These are phyloP conservation scores for Bhutanitis thaidina DNA, from an alignment of 2,888 invertebrate genomes.

Conservation along the genomic window DNA sequence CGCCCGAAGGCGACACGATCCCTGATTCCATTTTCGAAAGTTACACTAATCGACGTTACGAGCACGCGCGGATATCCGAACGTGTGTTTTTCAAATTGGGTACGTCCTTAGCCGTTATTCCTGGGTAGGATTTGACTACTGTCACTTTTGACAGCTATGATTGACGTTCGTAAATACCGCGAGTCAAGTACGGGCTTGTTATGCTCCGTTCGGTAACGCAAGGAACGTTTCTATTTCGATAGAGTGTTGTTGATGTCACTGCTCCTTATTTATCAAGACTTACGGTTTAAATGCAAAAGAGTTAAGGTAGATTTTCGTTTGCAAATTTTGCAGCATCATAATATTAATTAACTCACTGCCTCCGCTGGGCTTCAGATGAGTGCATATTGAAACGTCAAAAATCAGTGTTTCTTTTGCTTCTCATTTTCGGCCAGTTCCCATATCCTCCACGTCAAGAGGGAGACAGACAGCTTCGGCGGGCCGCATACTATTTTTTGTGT, in stretches of 20 bases:
- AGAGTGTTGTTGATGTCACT: slow-evolving; percentile 52
- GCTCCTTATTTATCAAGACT: slow-evolving; percentile 24
- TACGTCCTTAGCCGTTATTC: slow-evolving; percentile 69
- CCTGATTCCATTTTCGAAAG: slow-evolving; percentile 76
- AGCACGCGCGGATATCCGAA: slow-evolving; percentile 71
- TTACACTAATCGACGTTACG: slow-evolving; percentile 76
- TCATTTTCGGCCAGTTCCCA: slow-evolving; percentile 71
- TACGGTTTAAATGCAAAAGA: slow-evolving; percentile 24
- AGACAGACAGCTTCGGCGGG: slow-evolving; percentile 53
- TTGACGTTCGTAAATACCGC: slow-evolving; percentile 74
- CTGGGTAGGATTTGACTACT: slow-evolving; percentile 73
- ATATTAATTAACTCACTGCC: slow-evolving; percentile 57
- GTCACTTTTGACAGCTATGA: slow-evolving; percentile 75
- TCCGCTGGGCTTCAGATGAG: slow-evolving; percentile 55
- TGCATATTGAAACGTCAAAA: slow-evolving; percentile 78
- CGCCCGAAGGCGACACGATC: slow-evolving; percentile 76
- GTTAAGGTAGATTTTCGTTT: slow-evolving; percentile 35
- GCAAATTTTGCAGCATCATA: slow-evolving; percentile 33
- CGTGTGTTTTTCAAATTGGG: slow-evolving; percentile 77
- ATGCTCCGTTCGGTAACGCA: slow-evolving; percentile 47
- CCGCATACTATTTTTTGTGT: slow-evolving; percentile 48
- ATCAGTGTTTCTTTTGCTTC: slow-evolving; percentile 72
- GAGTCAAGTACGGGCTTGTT: slow-evolving; percentile 70
- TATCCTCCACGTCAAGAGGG: slow-evolving; percentile 67
- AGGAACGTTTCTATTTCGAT: slow-evolving; percentile 59